Evolutionary conservation across 1,140 invertebrate species (phyloP), one percentile per base, ranked within the genome.

Genomic region (Trachymyrmex cornetzi): DNA sequence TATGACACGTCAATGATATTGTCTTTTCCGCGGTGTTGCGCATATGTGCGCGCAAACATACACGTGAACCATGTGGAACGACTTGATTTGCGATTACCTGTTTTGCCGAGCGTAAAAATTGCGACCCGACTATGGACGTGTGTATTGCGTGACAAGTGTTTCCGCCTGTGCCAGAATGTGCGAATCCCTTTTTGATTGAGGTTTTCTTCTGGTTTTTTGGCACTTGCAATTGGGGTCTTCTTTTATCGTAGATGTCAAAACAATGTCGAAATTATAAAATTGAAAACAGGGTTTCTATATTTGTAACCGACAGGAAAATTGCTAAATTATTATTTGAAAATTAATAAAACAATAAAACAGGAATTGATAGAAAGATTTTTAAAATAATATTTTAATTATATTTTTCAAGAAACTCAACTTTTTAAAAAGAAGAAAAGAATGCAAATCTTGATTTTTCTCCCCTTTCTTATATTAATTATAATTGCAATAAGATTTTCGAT

Each of bases 41-140:
- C 59, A 7, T 16, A 63, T 30, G 3, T 63, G 30, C 75, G 87
- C 80, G 74, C 77, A 87, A 82, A 90, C 61, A 86, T 89, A 88
- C 64, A 67, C 90, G 88, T 89, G 87, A 89, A 81, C 75, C 87
- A 92, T 91, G 92, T 91, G 90, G 74, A 89, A 77, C 69, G 77
- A 44, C 80, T 69, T 59, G 53, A 74, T 69, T 7, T 22, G 55
- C n/a, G 30, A 75, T 61, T 59, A 44, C 22, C 59, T 9, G 19
- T 77, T 77, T 63, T 61, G 16, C 7, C 74, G 22, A 77, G 55
- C n/a, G 16, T 61, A 61, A 77, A 77, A 61, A 27, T 57, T 38
- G 9, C 55, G 34, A 61, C 12, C 34, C 14, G 22, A 3, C 34
- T 75, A 57, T 34, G 24, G 55, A 77, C 16, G 4, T 75, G 14